A percentile compares a stretch with the other conserved stretches of the same genome.
phyloP scores from a whole-genome alignment of 2,888 invertebrate species.

The Argyresthia goedartella region DNA sequence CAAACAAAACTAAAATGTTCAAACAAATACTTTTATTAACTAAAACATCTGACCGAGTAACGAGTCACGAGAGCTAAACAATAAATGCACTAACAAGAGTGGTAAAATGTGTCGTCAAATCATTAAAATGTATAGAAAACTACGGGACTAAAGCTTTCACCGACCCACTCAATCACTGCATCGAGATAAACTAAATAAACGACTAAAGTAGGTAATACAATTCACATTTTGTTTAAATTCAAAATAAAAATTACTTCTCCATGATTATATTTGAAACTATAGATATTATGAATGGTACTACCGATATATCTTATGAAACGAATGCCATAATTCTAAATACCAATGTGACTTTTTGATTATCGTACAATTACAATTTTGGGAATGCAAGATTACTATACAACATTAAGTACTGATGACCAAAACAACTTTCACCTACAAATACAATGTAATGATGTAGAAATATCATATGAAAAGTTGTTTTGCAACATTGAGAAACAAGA shows the following conservation, averaged over 20 bases:
- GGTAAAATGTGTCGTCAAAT: slow-evolving; percentile 50
- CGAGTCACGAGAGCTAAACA: slow-evolving; percentile 56
- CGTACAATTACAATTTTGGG: slow-evolving; percentile 65
- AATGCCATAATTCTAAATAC: slow-evolving; percentile 62
- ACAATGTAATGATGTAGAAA: slow-evolving; percentile 35
- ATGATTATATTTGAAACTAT: slow-evolving; percentile 50
- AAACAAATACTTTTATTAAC: slow-evolving; percentile 58
- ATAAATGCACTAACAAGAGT: slow-evolving; percentile 52
- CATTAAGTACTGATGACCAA: slow-evolving; percentile 65
- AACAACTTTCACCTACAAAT: slow-evolving; percentile 51
- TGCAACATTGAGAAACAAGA: slow-evolving; percentile 6
- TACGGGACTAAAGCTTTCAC: too few species aligned
- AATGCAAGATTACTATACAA: slow-evolving; percentile 66
- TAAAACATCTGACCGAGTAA: slow-evolving; percentile 50
- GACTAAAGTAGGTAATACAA: slow-evolving; percentile 37
- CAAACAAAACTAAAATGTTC: slow-evolving; percentile 14
- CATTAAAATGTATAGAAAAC: slow-evolving; percentile 34
- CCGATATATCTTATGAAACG: slow-evolving; percentile 59
- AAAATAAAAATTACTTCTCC: slow-evolving; percentile 18
- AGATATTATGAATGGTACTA: slow-evolving; percentile 42
- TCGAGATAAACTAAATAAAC: too few species aligned
- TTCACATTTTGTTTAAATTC: slow-evolving; percentile 17
- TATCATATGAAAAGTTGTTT: slow-evolving; percentile 7
- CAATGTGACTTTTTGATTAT: slow-evolving; percentile 54
- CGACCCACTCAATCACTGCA: slow-evolving; percentile 45